These are phyloP conservation scores for Flabesymbios commensalis DNA, from an alignment of 2,888 invertebrate genomes.

Conservation along the genomic window DNA sequence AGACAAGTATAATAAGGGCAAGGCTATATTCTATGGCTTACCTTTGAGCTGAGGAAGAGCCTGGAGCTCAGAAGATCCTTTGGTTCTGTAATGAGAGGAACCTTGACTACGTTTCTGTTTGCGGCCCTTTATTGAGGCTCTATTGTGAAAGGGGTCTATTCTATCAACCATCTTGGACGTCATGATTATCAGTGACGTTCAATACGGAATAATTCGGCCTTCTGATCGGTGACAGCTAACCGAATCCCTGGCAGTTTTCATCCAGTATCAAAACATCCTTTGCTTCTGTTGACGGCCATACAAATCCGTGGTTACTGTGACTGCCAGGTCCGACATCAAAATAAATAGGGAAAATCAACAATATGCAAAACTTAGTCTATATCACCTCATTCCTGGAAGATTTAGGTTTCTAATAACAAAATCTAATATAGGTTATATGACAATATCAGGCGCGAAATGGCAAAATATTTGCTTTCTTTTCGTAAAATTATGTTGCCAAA, in stretches of 20 bases:
- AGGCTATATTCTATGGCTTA: too few species aligned
- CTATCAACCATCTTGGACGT: slow-evolving; percentile 34
- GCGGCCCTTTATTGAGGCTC: slow-evolving; percentile 97
- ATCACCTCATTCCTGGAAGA: too few species aligned
- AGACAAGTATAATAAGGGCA: too few species aligned
- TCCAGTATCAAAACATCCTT: slow-evolving; percentile 6
- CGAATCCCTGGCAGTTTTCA: background rate
- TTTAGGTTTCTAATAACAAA: too few species aligned
- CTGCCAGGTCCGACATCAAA: background rate
- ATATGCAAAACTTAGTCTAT: too few species aligned
- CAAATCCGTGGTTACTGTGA: slow-evolving; percentile 9
- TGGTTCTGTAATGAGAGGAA: slow-evolving; percentile 96
- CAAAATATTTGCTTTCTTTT: background rate
- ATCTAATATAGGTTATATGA: too few species aligned
- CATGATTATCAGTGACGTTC: slow-evolving; percentile 27
- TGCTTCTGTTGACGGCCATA: slow-evolving; percentile 7
- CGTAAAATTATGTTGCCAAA: background rate
- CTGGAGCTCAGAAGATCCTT: slow-evolving; percentile 95
- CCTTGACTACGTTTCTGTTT: slow-evolving; percentile 99
- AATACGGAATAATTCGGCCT: too few species aligned
- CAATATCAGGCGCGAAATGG: background rate
- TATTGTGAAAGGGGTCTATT: slow-evolving; percentile 59
- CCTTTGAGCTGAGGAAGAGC: slow-evolving; percentile 97
- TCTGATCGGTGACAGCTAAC: too few species aligned
- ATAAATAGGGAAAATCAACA: background rate